Conservation (phyloP, 2,888 invertebrate species). For the Cerceris rybyensis region DNA sequence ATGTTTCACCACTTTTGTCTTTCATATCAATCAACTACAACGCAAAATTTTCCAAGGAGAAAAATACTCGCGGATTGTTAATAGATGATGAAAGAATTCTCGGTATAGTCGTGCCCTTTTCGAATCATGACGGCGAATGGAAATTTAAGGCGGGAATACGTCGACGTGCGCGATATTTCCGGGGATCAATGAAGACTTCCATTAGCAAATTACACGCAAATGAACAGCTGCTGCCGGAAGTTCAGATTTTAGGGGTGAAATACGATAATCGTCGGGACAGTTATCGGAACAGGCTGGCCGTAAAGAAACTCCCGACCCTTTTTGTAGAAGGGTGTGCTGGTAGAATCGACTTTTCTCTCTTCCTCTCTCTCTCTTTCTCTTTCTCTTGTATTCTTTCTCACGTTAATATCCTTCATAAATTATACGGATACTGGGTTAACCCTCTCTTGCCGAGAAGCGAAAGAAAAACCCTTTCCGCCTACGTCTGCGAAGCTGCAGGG, state of each 20-base stretch:
- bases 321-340: background rate
- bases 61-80: background rate
- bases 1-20: conserved; percentile 8
- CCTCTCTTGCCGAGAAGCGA: background rate
- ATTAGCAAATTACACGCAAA: background rate
- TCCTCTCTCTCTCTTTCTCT: background rate
- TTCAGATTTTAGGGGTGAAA: background rate
- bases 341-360: background rate
- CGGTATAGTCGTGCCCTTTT: too few species aligned
- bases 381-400: background rate
- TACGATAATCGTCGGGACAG: background rate
- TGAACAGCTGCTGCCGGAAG: background rate
- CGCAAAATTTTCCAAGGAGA: background rate
- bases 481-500: too few species aligned
- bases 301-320: conserved; percentile 3
- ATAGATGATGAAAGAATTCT: background rate
- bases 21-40: conserved; percentile 3
- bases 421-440: background rate
- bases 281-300: background rate
- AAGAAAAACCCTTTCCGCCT: too few species aligned
- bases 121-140: too few species aligned
- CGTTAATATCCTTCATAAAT: conserved; percentile 10
- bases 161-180: too few species aligned
- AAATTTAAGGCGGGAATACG: too few species aligned
- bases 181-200: background rate